Percentiles rank a stretch among this genome's conserved stretches.
phyloP scores from a whole-genome alignment of 2,888 invertebrate genomes.

The Xanthorhoe designata region DNA sequence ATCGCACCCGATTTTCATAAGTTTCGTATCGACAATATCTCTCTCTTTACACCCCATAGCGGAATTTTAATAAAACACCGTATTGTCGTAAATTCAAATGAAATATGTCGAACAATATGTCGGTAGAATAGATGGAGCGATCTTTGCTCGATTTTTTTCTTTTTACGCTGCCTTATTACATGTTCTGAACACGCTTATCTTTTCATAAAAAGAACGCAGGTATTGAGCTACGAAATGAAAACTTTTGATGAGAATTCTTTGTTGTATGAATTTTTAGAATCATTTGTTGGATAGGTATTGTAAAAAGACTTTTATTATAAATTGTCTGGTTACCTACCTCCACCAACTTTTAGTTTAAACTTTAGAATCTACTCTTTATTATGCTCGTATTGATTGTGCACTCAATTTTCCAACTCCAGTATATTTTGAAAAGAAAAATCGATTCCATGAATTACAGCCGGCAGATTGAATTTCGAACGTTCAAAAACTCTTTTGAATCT shows the following conservation, averaged over 20 bases:
- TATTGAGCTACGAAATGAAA: conserved; percentile 28
- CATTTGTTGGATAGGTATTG: neutral
- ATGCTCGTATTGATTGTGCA: too few relatives aligned
- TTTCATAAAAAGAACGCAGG: conserved; percentile 30
- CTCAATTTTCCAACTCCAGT: neutral
- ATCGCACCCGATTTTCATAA: conserved; percentile 34
- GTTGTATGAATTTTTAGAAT: neutral
- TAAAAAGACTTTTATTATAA: neutral
- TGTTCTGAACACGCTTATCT: conserved; percentile 26
- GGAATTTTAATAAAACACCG: conserved; percentile 67
- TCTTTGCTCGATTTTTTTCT: conserved; percentile 25
- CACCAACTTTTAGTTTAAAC: too few relatives aligned
- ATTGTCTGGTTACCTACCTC: too few relatives aligned
- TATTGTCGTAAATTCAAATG: conserved; percentile 56
- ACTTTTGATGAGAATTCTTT: conserved; percentile 23
- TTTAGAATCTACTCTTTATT: too few relatives aligned
- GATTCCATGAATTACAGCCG: conserved; percentile 31
- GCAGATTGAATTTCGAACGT: conserved; percentile 50
- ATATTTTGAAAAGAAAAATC: conserved; percentile 14
- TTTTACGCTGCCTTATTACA: conserved; percentile 43
- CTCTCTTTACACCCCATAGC: conserved; percentile 54
- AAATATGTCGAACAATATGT: conserved; percentile 62
- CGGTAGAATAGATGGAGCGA: conserved; percentile 33
- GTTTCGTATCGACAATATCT: conserved; percentile 48
- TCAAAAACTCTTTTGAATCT: conserved; percentile 40